Evolutionary conservation across 1,140 invertebrate species (phyloP).

Genomic region (Grapholita molesta): DNA sequence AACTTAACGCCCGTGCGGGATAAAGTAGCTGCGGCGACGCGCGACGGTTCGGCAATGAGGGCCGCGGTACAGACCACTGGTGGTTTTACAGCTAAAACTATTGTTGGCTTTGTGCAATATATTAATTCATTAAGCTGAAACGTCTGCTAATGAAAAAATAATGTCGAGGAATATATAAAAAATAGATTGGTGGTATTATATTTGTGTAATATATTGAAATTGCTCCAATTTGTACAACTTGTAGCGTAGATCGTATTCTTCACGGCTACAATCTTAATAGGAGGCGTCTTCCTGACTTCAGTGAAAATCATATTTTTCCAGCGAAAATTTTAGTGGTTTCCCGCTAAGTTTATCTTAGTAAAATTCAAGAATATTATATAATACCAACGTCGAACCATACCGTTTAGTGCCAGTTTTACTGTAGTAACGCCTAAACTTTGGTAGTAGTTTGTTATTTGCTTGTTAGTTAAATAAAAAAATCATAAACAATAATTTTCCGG

Average conservation of each 20-base stretch:
- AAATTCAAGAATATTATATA: no score
- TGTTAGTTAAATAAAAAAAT: not conserved
- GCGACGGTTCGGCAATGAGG: conserved; percentile 13
- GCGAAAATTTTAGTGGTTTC: no score
- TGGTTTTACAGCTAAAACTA: not conserved
- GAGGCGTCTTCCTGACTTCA: no score
- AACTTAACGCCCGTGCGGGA: conserved; percentile 19
- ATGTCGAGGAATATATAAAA: no score
- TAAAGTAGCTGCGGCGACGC: conserved; percentile 14
- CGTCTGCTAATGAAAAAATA: no score
- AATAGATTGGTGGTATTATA: no score
- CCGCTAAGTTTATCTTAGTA: no score
- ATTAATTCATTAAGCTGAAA: no score
- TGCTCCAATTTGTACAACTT: not conserved
- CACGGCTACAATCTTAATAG: not conserved
- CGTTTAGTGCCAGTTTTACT: no score
- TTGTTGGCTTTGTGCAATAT: not conserved
- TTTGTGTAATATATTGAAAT: not conserved
- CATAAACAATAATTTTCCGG: not conserved
- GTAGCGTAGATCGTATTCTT: not conserved
- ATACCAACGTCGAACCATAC: no score
- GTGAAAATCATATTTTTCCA: no score
- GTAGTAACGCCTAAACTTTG: not conserved
- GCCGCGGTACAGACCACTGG: not conserved
- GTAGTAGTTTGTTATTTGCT: not conserved